A percentile compares a stretch with the other conserved stretches of the same genome.
Conservation (phyloP, 92 coral and sea anemone genomes). For the Nematostella vectensis region DNA sequence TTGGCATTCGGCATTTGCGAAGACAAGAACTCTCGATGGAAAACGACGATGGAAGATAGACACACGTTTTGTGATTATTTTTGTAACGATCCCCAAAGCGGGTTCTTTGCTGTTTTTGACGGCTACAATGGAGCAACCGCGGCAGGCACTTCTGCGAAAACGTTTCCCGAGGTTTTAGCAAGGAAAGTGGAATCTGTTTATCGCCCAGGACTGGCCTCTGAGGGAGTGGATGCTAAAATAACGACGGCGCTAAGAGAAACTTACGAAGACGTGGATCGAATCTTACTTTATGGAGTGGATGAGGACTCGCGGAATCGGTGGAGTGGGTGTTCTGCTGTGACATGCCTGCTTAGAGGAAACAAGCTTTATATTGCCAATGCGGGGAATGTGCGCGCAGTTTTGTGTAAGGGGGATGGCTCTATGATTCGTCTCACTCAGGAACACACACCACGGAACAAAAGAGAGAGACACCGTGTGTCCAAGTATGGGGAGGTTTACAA, state of each 20-base stretch:
- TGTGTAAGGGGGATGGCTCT: slow-evolving; percentile 78
- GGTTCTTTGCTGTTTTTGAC: slow-evolving; percentile 85
- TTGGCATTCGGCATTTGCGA: slow-evolving; percentile 83
- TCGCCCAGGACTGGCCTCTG: slow-evolving; percentile 33
- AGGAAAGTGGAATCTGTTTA: slow-evolving; percentile 51
- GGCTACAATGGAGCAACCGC: slow-evolving; percentile 89
- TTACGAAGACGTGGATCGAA: slow-evolving; percentile 75
- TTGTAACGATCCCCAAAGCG: slow-evolving; percentile 70
- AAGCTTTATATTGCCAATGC: slow-evolving; percentile 85
- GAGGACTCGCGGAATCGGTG: slow-evolving; percentile 93
- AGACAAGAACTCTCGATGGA: slow-evolving; percentile 80
- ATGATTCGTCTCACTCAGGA: slow-evolving; percentile 64
- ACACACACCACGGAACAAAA: slow-evolving; percentile 77
- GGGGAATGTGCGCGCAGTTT: slow-evolving; percentile 73
- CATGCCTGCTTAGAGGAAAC: slow-evolving; percentile 69
- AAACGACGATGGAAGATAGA: slow-evolving; percentile 78
- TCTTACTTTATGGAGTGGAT: slow-evolving; percentile 61
- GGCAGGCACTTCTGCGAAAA: slow-evolving; percentile 81
- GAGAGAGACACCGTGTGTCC: slow-evolving; percentile 58
- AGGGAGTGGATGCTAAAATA: slow-evolving; percentile 40
- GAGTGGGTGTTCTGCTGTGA: slow-evolving; percentile 96
- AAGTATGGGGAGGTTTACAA: slow-evolving; percentile 67
- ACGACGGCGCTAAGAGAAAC: slow-evolving; percentile 56
- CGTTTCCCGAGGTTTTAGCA: slow-evolving; percentile 66
- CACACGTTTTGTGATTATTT: slow-evolving; percentile 56